Evolutionary conservation across 2,113 vertebrate genomes (phyloP).

Genomic region (Megalops atlanticus): DNA sequence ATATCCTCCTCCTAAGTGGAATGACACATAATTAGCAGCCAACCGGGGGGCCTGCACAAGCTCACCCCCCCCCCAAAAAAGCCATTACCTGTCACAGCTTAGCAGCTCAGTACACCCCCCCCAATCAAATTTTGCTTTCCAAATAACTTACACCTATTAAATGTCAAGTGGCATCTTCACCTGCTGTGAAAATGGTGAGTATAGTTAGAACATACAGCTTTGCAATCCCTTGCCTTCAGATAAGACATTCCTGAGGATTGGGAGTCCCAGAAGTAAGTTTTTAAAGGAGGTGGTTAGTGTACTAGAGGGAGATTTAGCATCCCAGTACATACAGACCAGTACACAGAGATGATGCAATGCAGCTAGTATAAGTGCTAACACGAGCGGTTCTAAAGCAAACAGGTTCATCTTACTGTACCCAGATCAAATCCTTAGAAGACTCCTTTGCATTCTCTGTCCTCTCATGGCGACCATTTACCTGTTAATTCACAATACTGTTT

Average conservation of each 20-base stretch:
- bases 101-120: conserved; percentile 50
- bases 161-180: conserved; percentile 44
- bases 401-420: conserved; percentile 97
- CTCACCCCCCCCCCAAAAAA: neutral
- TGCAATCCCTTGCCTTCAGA: neutral
- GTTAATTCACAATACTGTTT: conserved; percentile 67
- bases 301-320: conserved; percentile 36
- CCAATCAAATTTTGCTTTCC: conserved; percentile 46
- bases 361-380: no score
- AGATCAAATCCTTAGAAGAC: conserved; percentile 71
- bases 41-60: conserved; percentile 1
- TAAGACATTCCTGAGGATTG: neutral
- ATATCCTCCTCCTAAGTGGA: conserved; percentile 83
- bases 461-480: conserved; percentile 87
- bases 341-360: no score
- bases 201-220: neutral
- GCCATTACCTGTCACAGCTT: conserved; percentile 17
- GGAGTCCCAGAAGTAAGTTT: neutral
- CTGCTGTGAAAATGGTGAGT: conserved; percentile 28
- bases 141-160: conserved; percentile 57
- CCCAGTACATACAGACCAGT: no score
- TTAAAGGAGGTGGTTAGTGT: conserved; percentile 54
- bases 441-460: conserved; percentile 70
- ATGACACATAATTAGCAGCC: conserved; percentile 63
- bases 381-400: no score